Evolutionary conservation across 2,888 invertebrate genomes (phyloP), one percentile per base, ranked within the genome.

Genomic region (Acrobasis consociella): DNA sequence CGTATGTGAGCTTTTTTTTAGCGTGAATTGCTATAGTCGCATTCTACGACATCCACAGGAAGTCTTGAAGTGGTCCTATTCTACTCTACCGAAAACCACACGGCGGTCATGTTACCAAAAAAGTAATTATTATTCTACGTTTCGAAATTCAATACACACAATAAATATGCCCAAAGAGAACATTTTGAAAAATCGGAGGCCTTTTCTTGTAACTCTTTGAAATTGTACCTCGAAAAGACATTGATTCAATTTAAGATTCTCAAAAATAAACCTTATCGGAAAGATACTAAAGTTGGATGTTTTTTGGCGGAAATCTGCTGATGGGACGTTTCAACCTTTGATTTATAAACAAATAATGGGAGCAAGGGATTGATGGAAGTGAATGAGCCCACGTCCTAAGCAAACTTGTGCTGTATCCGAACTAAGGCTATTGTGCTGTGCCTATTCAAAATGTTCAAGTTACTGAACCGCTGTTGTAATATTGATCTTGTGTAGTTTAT

Each of bases 301-400:
- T 58, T 70, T 42, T 70, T 67, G 68, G 62, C 67, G 60, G 9
- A 13, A 2, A 56, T 69, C 62, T 65, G 66, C 9, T 63, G 72
- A 74, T 85, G 70, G 70, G 77, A 71, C 82, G 72, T 83, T 88
- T 78, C 67, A 70, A 71, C 65, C 72, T 79, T 71, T 68, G 73
- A 65, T 62, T 65, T 68, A 73, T 83, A 79, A 83, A 85, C 86
- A 90, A 87, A 89, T 89, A 89, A 87, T 83, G 80, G 83, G 72
- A 82, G 80, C 77, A 80, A 83, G 77, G 85, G 87, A 86, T 87
- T 87, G 86, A 86, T 85, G 83, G 80, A 77, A 81, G 81, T 72
- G 85, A 86, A 83, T 81, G 82, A 83, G 80, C 84, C 78, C 78
- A 81, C 81, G 82, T 88, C 89, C 88, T 89, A 87, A 88, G 81